Evolutionary conservation across 2,797 vertebrate genomes (phyloP).

Genomic region (Lerista edwardsae): DNA sequence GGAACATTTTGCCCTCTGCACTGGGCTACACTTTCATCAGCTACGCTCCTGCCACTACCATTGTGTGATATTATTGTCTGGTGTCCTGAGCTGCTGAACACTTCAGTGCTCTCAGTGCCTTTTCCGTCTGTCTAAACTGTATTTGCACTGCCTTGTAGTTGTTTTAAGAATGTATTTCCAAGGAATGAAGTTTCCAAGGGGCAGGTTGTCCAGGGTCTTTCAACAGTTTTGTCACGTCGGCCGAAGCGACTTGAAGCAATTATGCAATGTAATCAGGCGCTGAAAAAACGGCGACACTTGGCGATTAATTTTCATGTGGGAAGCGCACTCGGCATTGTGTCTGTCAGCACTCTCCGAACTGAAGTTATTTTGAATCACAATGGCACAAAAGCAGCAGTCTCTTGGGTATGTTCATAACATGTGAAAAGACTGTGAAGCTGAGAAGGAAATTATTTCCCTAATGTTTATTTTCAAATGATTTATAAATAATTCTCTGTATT

Average conservation of each 20-base stretch:
- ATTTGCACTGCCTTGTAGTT: not conserved
- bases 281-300: constrained; percentile 29
- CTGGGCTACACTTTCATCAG: no score
- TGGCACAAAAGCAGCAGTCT: constrained; percentile 38
- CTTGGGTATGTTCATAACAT: constrained; percentile 2
- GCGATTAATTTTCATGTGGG: constrained; percentile 48
- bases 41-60: not conserved
- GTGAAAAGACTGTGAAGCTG: constrained; percentile 38
- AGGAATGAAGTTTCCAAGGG: not conserved
- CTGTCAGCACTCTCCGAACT: constrained; percentile 33
- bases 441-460: constrained; percentile 13
- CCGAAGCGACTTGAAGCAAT: constrained; percentile 14
- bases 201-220: not conserved
- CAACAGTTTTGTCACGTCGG: constrained; percentile 13
- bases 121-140: not conserved
- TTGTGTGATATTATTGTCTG: not conserved
- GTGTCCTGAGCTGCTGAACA: not conserved
- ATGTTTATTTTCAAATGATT: constrained; percentile 41
- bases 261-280: constrained; percentile 31
- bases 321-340: constrained; percentile 11
- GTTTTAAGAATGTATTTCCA: not conserved
- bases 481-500: constrained; percentile 37
- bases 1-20: no score
- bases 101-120: not conserved
- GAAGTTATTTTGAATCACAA: constrained; percentile 46